These are phyloP conservation scores for Ligdia adustata DNA, from an alignment of 2,888 invertebrate species.

Conservation along the genomic window DNA sequence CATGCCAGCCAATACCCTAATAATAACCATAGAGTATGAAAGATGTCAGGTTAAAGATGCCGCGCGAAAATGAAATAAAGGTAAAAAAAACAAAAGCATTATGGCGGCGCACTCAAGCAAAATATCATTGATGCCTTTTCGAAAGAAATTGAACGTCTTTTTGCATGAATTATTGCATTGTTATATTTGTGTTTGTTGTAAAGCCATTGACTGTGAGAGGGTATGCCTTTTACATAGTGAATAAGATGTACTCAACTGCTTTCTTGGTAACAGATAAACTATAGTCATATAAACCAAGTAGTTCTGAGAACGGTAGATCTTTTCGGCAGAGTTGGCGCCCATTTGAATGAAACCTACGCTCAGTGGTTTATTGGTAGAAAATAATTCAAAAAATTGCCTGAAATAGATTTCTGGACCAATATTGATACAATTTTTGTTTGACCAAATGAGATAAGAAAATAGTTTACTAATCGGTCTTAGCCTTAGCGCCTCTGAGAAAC, in stretches of 20 bases:
- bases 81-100: conserved; percentile 46
- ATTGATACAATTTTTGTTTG: too few species aligned
- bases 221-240: background rate
- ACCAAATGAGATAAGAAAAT: too few species aligned
- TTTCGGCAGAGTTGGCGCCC: too few species aligned
- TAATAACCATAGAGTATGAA: conserved; percentile 25
- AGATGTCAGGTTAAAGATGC: conserved; percentile 26
- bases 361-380: too few species aligned
- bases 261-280: conserved; percentile 3
- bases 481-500: too few species aligned
- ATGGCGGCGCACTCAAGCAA: conserved; percentile 66
- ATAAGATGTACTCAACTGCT: conserved; percentile 11
- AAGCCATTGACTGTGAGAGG: conserved; percentile 34
- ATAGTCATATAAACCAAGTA: too few species aligned
- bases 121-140: conserved; percentile 67
- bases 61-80: conserved; percentile 45
- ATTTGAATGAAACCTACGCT: too few species aligned
- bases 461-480: too few species aligned
- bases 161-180: conserved; percentile 52
- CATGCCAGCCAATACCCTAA: conserved; percentile 22
- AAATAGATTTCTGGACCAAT: too few species aligned
- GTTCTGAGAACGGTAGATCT: too few species aligned
- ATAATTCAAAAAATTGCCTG: too few species aligned
- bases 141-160: conserved; percentile 55
- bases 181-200: conserved; percentile 42